These are phyloP conservation scores for Sorex araneus DNA, from an alignment of 2,113 vertebrate genomes.

Conservation along the genomic window DNA sequence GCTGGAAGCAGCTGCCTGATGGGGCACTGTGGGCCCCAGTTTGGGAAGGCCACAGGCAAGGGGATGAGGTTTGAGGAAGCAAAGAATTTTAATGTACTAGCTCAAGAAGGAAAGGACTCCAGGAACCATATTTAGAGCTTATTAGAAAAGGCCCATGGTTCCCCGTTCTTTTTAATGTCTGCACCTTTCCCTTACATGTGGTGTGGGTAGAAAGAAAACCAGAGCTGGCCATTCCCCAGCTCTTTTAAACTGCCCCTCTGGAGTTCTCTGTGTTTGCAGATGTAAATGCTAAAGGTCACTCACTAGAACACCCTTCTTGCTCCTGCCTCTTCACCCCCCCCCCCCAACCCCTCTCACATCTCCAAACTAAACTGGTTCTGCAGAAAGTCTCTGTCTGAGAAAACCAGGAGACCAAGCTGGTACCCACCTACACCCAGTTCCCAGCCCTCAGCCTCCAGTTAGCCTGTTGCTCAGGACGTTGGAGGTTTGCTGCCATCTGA, in stretches of 20 bases:
- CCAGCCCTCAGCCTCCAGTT: neutral
- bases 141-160: neutral
- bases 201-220: constrained; percentile 36
- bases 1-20: constrained; percentile 51
- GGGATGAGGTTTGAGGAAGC: constrained; percentile 5
- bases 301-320: neutral
- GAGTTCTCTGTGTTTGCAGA: constrained; percentile 66
- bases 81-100: neutral
- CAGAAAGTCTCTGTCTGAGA: neutral
- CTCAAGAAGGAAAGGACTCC: neutral
- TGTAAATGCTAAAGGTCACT: constrained; percentile 71
- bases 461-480: neutral
- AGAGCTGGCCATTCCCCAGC: constrained; percentile 52
- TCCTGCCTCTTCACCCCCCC: neutral
- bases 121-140: neutral
- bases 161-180: neutral
- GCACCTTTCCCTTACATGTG: neutral
- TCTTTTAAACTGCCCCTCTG: neutral
- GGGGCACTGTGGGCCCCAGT: constrained; percentile 72
- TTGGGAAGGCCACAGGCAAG: neutral
- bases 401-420: neutral
- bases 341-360: neutral
- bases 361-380: neutral
- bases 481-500: neutral
- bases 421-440: accelerated